Evolutionary conservation across 2,113 vertebrate species (phyloP).

Genomic region (Furnarius figulus): DNA sequence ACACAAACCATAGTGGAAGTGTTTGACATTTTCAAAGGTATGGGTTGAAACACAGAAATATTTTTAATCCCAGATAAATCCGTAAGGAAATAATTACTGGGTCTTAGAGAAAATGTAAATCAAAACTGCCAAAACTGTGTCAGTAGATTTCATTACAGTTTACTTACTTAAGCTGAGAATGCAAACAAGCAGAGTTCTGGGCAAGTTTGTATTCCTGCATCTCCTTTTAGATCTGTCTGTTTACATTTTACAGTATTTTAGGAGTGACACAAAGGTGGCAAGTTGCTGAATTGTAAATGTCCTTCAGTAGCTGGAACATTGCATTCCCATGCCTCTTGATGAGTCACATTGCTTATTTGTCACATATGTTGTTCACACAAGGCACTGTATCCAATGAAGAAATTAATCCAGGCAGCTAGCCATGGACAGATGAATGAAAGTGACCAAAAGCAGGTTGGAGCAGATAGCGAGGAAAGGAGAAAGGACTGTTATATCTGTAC

Average conservation of each 20-base stretch:
- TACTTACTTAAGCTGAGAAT: conserved; percentile 3
- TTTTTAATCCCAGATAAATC: conserved; percentile 39
- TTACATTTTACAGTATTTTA: conserved; percentile 46
- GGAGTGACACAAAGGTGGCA: conserved; percentile 39
- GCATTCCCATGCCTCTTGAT: conserved; percentile 72
- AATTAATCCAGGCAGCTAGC: conserved; percentile 73
- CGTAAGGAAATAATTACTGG: conserved; percentile 33
- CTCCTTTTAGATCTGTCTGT: conserved; percentile 5
- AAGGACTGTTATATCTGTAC: conserved; percentile 25
- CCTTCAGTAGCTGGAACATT: conserved; percentile 72
- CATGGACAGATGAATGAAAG: conserved; percentile 70
- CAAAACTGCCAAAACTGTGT: conserved; percentile 14
- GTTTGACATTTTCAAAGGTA: conserved; percentile 33
- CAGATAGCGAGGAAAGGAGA: conserved; percentile 33
- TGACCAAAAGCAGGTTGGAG: conserved; percentile 68
- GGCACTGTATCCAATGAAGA: conserved; percentile 70
- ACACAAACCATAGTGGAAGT: background rate
- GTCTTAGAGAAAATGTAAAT: conserved; percentile 21
- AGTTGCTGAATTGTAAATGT: conserved; percentile 70
- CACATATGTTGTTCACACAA: conserved; percentile 75
- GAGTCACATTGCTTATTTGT: conserved; percentile 78
- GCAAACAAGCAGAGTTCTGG: conserved; percentile 20
- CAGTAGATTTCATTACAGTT: conserved; percentile 21
- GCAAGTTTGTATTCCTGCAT: background rate
- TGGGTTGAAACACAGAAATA: conserved; percentile 38